Base-by-base conservation (phyloP, 2,888 invertebrate genomes). In the Ophion obscuratus region DNA sequence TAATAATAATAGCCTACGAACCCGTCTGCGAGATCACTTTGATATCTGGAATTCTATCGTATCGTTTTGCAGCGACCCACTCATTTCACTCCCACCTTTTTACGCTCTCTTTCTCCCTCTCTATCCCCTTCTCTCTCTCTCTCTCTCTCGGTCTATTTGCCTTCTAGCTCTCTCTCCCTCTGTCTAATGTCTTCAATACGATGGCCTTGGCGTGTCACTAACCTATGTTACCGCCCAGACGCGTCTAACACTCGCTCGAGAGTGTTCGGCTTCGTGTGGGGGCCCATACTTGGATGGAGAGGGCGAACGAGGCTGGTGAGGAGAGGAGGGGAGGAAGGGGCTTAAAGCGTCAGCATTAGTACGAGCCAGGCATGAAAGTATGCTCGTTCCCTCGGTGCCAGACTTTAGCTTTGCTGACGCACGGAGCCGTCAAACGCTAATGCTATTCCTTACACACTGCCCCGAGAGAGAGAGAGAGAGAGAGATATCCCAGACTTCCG, bases 181-280 rank as follows among this genome's bases (percentile, higher is more conserved):
- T 17, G 14, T 79, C 81, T 79, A 81, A 81, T 67, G 76, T 79
- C 67, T 81, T 62, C 59, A 68, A 83, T 74, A 36, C 71, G 85
- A 84, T 90, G 92, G 89, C 93, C 93, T 92, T 92, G 90, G 87
- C 71, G 91, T 92, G 93, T 93, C 93, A 92, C 92, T 92, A 93
- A 93, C 92, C 93, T 92, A 92, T 91, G 93, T 91, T 92, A 91
- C 92, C 91, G 89, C 73, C 89, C 89, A 88, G 87, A 88, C 88
- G 68, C 79, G 90, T 88, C 88, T 89, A 89, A 87, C 75, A 85
- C 83, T 14, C 73, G 40, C 40, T 79, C 64, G 40, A 78, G 70
- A 70, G 59, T 47, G 67, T 77, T 20, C 57, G 66, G 44, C 59
- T 57, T 77, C 47, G 53, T 71, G 59, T 47, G 73, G 64, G 76